Evolutionary conservation across 2,797 vertebrate genomes (phyloP), one percentile per base, ranked within the genome.

Genomic region (Xiphophorus birchmanni): DNA sequence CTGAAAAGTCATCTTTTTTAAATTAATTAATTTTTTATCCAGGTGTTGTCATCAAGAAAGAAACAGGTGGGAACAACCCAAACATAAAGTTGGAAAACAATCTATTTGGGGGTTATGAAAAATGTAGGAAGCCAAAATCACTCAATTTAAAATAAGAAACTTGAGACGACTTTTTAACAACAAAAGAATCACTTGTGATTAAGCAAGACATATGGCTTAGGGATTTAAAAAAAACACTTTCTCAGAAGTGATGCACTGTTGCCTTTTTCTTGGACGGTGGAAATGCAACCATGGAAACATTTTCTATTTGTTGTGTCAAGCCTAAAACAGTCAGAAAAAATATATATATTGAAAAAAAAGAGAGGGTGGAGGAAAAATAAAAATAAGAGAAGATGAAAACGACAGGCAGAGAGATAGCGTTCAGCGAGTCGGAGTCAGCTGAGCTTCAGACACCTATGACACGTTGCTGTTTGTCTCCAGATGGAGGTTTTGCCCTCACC

Each of bases 231-330:
- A 50, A 81, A 60, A 80, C 65, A 45, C 21, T 71, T 90, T 89
- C 88, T 89, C 63, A 87, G 91, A 91, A 90, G 69, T 88, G 87
- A 88, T 89, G 80, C 44, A 15, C 82, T 79, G 29, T 63, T 69
- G 37, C 32, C 73, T 80, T 85, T 87, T 87, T 72, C 63, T 74
- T 83, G 84, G 87, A 87, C 74, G 78, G 42, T 67, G 60, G 72
- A 77, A 81, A 83, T 0, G 76, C 82, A 72, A 69, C 93, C 85
- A 86, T 84, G 79, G 81, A 80, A 90, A 91, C 91, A 71, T n/a
- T 80, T 40, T 86, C 76, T 94, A 47, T 94, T 94, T 93, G 86
- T 92, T 92, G 71, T 5, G 69, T 72, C 35, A 56, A 67, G 73
- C 81, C 81, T 81, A 86, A 88, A 84, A 23, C n/a, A 21, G 65